Evolutionary conservation across 2,113 vertebrate genomes (phyloP).

Genomic region (Pontoporia blainvillei): DNA sequence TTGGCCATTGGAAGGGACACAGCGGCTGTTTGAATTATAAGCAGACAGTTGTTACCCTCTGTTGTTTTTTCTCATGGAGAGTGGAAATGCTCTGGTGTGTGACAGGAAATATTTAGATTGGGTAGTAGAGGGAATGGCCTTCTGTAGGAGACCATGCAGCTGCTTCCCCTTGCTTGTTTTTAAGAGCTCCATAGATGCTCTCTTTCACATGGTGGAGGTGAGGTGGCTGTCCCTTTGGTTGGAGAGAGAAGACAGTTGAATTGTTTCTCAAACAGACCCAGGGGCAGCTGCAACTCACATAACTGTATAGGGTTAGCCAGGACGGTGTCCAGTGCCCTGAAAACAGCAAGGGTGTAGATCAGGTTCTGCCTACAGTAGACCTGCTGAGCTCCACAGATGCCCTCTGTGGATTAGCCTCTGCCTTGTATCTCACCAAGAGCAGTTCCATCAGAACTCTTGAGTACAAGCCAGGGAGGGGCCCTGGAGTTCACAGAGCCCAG

Average conservation of each 20-base stretch:
- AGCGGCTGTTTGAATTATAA: not conserved
- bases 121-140: not conserved
- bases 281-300: not conserved
- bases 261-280: not conserved
- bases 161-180: not conserved
- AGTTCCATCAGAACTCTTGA: not conserved
- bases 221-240: not conserved
- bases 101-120: not conserved
- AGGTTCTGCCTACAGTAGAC: not conserved
- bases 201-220: not conserved
- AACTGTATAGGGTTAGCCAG: not conserved
- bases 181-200: not conserved
- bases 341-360: not conserved
- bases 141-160: not conserved
- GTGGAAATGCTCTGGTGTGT: not conserved
- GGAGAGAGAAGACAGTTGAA: not conserved
- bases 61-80: not conserved
- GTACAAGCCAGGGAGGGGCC: not conserved
- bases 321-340: not conserved
- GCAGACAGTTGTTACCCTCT: not conserved
- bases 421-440: not conserved
- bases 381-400: not conserved
- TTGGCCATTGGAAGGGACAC: not conserved
- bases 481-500: not conserved
- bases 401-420: not conserved